A percentile compares a stretch with the other conserved stretches of the same genome.
Conservation (phyloP, 2,888 invertebrate species). For the Drosophila siamana region DNA sequence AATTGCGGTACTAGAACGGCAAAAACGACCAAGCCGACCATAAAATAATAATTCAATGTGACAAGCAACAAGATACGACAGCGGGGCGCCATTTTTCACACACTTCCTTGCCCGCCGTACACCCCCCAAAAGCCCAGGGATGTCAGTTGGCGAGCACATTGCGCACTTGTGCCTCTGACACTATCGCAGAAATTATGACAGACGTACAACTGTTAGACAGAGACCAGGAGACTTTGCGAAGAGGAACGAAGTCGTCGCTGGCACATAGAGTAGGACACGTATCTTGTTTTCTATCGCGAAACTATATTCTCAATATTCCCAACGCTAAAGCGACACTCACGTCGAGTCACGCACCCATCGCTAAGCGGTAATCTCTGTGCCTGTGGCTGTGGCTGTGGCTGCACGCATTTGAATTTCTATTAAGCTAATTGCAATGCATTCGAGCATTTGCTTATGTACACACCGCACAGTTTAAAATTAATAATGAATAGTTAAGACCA, state of each 20-base stretch:
- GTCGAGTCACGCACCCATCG: slow-evolving; percentile 9
- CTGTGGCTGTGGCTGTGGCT: slow-evolving; percentile 46
- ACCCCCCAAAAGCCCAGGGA: slow-evolving; percentile 9
- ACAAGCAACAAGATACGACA: slow-evolving; percentile 73
- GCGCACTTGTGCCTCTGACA: slow-evolving; percentile 70
- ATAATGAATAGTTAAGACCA: slow-evolving; percentile 53
- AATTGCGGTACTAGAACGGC: slow-evolving; percentile 51
- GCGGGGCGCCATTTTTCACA: slow-evolving; percentile 76
- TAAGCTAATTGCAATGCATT: slow-evolving; percentile 72
- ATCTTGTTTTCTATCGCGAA: neutral
- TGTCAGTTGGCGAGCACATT: slow-evolving; percentile 53
- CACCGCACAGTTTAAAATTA: slow-evolving; percentile 55
- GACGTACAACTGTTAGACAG: slow-evolving; percentile 60
- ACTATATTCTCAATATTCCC: neutral
- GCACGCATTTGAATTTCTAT: slow-evolving; percentile 76
- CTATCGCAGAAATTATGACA: slow-evolving; percentile 74
- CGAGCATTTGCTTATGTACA: slow-evolving; percentile 56
- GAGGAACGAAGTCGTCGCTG: neutral
- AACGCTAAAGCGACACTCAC: no score
- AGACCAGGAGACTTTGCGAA: neutral
- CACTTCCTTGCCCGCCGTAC: slow-evolving; percentile 30
- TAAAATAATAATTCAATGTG: slow-evolving; percentile 81
- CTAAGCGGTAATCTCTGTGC: slow-evolving; percentile 54
- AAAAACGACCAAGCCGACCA: slow-evolving; percentile 53
- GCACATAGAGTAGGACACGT: slow-evolving; percentile 1